Evolutionary conservation across 2,113 vertebrate species (phyloP), one percentile per base, ranked within the genome.

Genomic region (Lepisosteus oculatus): DNA sequence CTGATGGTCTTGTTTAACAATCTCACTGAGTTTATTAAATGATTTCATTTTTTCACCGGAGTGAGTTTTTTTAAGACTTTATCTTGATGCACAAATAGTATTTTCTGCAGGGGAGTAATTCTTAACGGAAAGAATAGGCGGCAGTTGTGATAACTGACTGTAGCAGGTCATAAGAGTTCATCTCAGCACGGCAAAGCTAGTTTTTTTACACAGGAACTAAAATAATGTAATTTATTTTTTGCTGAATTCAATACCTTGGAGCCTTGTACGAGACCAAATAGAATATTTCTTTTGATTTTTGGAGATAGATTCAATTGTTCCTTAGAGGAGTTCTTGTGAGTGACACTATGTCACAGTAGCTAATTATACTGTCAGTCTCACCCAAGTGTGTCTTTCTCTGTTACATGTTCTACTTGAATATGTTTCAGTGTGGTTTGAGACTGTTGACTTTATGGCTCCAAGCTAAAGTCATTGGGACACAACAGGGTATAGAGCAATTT

Each of bases 271-370:
- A 56, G 56, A 47, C 41, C 29, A 14, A 42, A 69, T 43, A 68
- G 64, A 74, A 61, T 70, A 41, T 76, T 44, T 51, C 42, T 68
- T 68, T 56, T 69, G 68, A 74, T 47, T 61, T 61, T 71, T 6
- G 3, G 65, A 67, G 72, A 69, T 78, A 80, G 70, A 69, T 76
- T 80, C 74, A 81, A 76, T 85, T 82, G 80, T 66, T 73, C 68
- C 77, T 72, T 68, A 62, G 11, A 41, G 54, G 14, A 54, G 54
- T 56, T 43, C 43, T 17, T 47, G 12, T 69, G 70, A 72, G 67
- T 65, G 51, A 43, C 69, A n/a, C 55, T 75, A 55, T 61, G 29
- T 73, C 70, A 72, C 55, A 59, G 64, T 42, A 67, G 59, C n/a
- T 47, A 11, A 14, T 61, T 17, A 59, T 11, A 45, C 64, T 41